phyloP scores from a whole-genome alignment of 2,888 invertebrate species.

The Amphiduros pacificus region DNA sequence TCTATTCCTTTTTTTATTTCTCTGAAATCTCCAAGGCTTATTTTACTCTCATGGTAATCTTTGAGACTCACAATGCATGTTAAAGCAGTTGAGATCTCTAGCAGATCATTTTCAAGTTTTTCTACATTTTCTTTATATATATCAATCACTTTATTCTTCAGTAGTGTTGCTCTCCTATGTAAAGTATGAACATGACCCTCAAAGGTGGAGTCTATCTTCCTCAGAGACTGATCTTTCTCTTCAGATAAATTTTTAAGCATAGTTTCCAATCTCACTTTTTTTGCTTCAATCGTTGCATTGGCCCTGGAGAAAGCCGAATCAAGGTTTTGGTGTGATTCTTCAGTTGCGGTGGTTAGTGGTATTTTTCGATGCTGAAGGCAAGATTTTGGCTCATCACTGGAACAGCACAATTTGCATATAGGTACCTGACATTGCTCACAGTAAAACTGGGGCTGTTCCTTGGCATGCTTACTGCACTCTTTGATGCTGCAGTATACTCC shows the following conservation, averaged over 20 bases:
- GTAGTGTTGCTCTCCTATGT: conserved; percentile 31
- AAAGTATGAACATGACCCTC: conserved; percentile 33
- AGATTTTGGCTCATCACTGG: conserved; percentile 3
- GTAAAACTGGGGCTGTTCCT: conserved; percentile 12
- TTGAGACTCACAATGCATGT: conserved; percentile 35
- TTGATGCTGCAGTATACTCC: background rate
- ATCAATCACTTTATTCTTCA: conserved; percentile 37
- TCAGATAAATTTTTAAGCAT: conserved; percentile 28
- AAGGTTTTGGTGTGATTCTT: conserved; percentile 30
- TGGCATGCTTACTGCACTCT: conserved; percentile 23
- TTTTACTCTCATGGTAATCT: conserved; percentile 33
- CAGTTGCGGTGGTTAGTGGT: conserved; percentile 29
- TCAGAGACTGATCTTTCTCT: conserved; percentile 34
- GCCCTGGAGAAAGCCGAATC: conserved; percentile 29
- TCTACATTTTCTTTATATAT: conserved; percentile 32
- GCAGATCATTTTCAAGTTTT: conserved; percentile 30
- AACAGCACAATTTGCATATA: conserved; percentile 24
- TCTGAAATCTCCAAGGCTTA: conserved; percentile 26
- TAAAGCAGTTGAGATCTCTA: conserved; percentile 34
- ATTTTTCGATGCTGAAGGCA: conserved; percentile 20
- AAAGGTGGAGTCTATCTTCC: conserved; percentile 33
- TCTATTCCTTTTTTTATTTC: conserved; percentile 29
- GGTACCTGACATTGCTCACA: conserved; percentile 17
- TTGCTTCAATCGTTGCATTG: conserved; percentile 31
- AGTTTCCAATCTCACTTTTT: conserved; percentile 31